These are phyloP conservation scores for Botia kubotai DNA, from an alignment of 2,797 vertebrate species.

Conservation along the genomic window DNA sequence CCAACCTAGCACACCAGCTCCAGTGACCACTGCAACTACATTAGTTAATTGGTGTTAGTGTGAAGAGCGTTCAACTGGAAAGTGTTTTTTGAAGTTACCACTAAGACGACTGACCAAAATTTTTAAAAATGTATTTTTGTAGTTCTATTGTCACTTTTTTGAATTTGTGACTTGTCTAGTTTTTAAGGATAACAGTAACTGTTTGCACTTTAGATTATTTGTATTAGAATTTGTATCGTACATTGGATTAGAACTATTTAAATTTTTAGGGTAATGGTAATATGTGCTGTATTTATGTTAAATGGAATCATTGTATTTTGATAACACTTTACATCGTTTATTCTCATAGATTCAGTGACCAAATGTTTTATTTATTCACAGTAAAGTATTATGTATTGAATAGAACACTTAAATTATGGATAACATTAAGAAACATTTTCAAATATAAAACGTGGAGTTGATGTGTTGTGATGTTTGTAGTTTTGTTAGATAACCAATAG, in stretches of 20 bases:
- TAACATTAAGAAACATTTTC: slow-evolving; percentile 71
- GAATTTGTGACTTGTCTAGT: slow-evolving; percentile 48
- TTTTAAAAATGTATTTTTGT: slow-evolving; percentile 64
- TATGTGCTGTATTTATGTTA: slow-evolving; percentile 76
- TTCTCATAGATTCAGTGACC: slow-evolving; percentile 64
- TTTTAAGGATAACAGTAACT: slow-evolving; percentile 62
- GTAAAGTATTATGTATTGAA: slow-evolving; percentile 66
- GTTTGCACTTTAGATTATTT: slow-evolving; percentile 79
- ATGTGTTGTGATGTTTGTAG: neutral
- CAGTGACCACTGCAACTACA: slow-evolving; percentile 61
- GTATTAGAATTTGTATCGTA: slow-evolving; percentile 68
- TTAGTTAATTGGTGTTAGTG: slow-evolving; percentile 56
- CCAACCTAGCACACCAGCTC: slow-evolving; percentile 57
- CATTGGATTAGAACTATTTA: slow-evolving; percentile 69
- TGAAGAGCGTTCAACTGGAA: slow-evolving; percentile 51
- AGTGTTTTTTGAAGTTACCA: slow-evolving; percentile 58
- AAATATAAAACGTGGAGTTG: slow-evolving; percentile 30
- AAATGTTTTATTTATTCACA: slow-evolving; percentile 78
- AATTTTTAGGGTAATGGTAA: slow-evolving; percentile 68
- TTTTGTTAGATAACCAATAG: slow-evolving; percentile 31
- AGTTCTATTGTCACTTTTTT: slow-evolving; percentile 54
- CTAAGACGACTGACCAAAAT: slow-evolving; percentile 66
- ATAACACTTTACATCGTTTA: slow-evolving; percentile 58
- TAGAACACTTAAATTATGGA: slow-evolving; percentile 66
- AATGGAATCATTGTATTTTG: slow-evolving; percentile 64